These are phyloP conservation scores for Glossosoma conforme DNA, from an alignment of 1,140 invertebrate genomes.

Conservation along the genomic window DNA sequence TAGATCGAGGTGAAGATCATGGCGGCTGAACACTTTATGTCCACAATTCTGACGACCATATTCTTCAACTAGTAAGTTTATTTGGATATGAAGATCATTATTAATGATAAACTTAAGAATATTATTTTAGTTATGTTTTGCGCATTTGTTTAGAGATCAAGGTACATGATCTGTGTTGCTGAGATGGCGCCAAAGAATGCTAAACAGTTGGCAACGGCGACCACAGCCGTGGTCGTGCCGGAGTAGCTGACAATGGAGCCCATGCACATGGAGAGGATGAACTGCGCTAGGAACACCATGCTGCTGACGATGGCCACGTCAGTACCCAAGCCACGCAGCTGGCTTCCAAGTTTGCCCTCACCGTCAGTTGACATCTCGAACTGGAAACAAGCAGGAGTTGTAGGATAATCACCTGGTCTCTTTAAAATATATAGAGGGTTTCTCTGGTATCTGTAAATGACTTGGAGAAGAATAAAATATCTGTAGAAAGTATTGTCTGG, in stretches of 20 bases:
- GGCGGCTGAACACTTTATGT: too few species aligned
- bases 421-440: too few species aligned
- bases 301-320: conserved; percentile 90
- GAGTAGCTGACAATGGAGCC: conserved; percentile 76
- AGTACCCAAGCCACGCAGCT: conserved; percentile 82
- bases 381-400: conserved; percentile 47
- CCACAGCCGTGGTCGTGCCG: conserved; percentile 84
- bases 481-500: too few species aligned
- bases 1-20: too few species aligned
- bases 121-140: too few species aligned
- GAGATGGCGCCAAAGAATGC: conserved; percentile 78
- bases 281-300: conserved; percentile 94
- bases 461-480: too few species aligned
- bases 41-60: too few species aligned
- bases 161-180: conserved; percentile 83
- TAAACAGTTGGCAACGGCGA: conserved; percentile 73
- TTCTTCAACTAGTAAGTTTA: too few species aligned
- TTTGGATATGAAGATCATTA: too few species aligned
- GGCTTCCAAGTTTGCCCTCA: conserved; percentile 44
- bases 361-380: conserved; percentile 59
- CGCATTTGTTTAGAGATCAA: conserved; percentile 69
- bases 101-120: too few species aligned
- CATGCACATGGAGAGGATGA: conserved; percentile 80
- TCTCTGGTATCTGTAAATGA: not conserved
- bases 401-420: too few species aligned